phyloP scores from a whole-genome alignment of 2,113 vertebrate species.

The Egretta garzetta region DNA sequence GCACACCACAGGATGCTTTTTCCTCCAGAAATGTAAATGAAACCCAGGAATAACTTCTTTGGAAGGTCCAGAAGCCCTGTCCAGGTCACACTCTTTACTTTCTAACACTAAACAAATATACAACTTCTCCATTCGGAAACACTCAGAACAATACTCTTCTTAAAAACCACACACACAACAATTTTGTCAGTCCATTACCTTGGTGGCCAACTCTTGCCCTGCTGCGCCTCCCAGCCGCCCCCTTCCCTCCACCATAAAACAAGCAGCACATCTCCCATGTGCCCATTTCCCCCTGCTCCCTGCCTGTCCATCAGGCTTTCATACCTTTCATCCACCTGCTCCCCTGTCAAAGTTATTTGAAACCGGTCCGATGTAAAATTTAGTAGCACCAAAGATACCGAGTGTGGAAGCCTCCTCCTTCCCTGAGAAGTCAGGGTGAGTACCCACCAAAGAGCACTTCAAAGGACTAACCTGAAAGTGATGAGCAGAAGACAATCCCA shows the following conservation, averaged over 20 bases:
- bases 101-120: not conserved
- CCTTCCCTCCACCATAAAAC: not conserved
- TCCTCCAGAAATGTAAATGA: not conserved
- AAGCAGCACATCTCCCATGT: not conserved
- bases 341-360: not conserved
- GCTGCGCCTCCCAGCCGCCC: accelerated
- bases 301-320: not conserved
- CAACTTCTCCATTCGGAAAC: not conserved
- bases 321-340: not conserved
- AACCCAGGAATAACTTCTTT: not conserved
- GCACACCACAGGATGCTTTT: not conserved
- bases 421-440: not conserved
- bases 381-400: accelerated
- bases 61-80: not conserved
- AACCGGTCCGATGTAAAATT: not conserved
- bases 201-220: not conserved
- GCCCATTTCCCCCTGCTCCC: not conserved
- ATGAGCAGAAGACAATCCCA: not conserved
- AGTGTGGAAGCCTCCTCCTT: not conserved
- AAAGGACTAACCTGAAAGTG: not conserved
- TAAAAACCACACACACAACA: not conserved
- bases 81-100: not conserved
- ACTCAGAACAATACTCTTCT: not conserved
- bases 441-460: not conserved
- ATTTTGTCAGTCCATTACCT: not conserved